Conservation (phyloP, 2,797 vertebrate species). For the Karalla daura region DNA sequence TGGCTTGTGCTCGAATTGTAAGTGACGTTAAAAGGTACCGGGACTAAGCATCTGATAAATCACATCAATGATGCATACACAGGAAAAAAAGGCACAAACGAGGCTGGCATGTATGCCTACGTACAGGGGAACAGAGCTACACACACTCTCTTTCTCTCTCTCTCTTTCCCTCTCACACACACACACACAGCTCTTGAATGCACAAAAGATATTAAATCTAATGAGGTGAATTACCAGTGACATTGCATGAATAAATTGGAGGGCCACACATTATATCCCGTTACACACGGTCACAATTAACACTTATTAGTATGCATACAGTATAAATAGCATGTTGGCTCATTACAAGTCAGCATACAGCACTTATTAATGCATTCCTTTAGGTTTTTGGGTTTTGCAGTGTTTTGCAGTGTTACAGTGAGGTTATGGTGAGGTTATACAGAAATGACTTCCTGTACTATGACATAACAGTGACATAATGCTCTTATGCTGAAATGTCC, state of each 20-base stretch:
- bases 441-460: too few relatives aligned
- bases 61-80: conserved; percentile 58
- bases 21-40: conserved; percentile 75
- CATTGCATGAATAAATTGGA: conserved; percentile 4
- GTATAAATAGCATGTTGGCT: too few relatives aligned
- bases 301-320: too few relatives aligned
- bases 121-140: conserved; percentile 28
- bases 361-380: too few relatives aligned
- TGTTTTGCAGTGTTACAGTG: too few relatives aligned
- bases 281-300: too few relatives aligned
- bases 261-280: too few relatives aligned
- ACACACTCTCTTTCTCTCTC: neutral
- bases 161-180: neutral
- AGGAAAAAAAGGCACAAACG: conserved; percentile 53
- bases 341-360: too few relatives aligned
- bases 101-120: conserved; percentile 14
- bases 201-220: conserved; percentile 14
- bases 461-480: too few relatives aligned
- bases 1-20: conserved; percentile 80
- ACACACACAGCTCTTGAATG: conserved; percentile 1
- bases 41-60: conserved; percentile 72
- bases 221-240: conserved; percentile 20
- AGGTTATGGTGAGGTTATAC: too few relatives aligned
- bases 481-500: too few relatives aligned
- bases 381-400: too few relatives aligned